Percentiles rank a stretch among this genome's conserved stretches.
These are phyloP conservation scores for Drosophila miranda DNA, from an alignment of 1,140 invertebrate genomes.

Conservation along the genomic window DNA sequence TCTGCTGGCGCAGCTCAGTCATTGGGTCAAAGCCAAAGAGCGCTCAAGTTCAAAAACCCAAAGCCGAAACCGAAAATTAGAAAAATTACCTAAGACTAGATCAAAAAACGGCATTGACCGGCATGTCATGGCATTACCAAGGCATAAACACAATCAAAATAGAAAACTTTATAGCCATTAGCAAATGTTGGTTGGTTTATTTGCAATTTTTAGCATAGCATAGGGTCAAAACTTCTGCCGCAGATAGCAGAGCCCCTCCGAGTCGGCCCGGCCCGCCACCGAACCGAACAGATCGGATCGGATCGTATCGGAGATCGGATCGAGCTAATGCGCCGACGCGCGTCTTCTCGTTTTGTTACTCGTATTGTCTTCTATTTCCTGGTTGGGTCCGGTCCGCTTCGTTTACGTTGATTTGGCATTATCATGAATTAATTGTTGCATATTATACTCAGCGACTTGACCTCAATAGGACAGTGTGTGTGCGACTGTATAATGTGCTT, in stretches of 20 bases:
- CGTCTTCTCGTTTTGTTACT: conserved; percentile 61
- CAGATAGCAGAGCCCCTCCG: too few species aligned
- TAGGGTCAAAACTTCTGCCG: conserved; percentile 48
- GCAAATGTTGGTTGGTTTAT: conserved; percentile 57
- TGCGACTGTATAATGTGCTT: conserved; percentile 21
- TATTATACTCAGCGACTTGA: conserved; percentile 55
- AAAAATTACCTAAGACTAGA: conserved; percentile 70
- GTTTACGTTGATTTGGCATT: conserved; percentile 50
- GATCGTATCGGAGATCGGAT: conserved; percentile 5
- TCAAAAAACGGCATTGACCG: conserved; percentile 81
- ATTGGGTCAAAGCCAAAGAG: conserved; percentile 61
- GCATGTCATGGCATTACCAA: conserved; percentile 53
- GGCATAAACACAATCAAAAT: conserved; percentile 53
- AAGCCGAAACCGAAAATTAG: conserved; percentile 40
- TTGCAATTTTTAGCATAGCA: conserved; percentile 67
- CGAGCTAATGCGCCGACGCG: conserved; percentile 35
- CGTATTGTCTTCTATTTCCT: conserved; percentile 60
- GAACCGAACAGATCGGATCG: conserved; percentile 10
- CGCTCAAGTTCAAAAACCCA: conserved; percentile 62
- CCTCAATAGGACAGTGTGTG: conserved; percentile 51
- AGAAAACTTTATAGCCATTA: conserved; percentile 62
- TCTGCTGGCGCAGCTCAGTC: conserved; percentile 21
- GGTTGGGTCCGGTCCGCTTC: conserved; percentile 54
- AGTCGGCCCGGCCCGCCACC: too few species aligned
- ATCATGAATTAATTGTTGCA: conserved; percentile 61